Conservation (phyloP, 2,113 vertebrate species). For the Microtus ochrogaster region DNA sequence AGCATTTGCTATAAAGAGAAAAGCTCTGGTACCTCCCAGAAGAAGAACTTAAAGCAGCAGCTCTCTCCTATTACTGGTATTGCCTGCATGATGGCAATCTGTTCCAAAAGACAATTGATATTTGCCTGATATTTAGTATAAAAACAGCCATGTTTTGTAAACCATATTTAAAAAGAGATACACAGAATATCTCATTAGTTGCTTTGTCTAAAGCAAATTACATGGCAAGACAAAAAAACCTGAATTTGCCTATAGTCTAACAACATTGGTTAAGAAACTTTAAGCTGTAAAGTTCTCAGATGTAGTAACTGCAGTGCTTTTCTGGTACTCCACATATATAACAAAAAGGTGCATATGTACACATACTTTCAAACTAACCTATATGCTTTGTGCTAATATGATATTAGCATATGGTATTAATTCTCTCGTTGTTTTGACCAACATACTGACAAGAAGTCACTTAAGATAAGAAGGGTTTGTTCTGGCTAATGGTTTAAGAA, state of each 20-base stretch:
- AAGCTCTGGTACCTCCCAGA: conserved; percentile 51
- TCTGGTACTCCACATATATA: not conserved
- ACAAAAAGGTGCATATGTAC: not conserved
- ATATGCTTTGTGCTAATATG: not conserved
- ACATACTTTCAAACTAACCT: not conserved
- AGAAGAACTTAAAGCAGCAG: conserved; percentile 16
- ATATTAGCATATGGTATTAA: not conserved
- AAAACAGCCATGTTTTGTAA: conserved; percentile 39
- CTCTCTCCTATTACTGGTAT: not conserved
- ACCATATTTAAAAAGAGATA: conserved; percentile 23
- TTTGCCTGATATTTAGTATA: conserved; percentile 33
- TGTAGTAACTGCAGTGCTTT: not conserved
- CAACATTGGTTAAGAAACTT: conserved; percentile 12
- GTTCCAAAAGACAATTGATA: conserved; percentile 45
- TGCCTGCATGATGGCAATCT: conserved; percentile 24
- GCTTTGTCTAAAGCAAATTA: conserved; percentile 34
- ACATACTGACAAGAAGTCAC: not conserved
- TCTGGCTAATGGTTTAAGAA: not conserved
- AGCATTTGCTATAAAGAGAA: conserved; percentile 60
- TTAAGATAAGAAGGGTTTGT: not conserved
- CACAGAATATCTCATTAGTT: not conserved
- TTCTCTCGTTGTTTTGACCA: not conserved
- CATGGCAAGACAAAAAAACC: not conserved
- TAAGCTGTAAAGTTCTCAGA: conserved; percentile 23
- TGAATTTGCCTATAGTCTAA: conserved; percentile 3